Evolutionary conservation across 2,888 invertebrate genomes (phyloP).

Genomic region (Cylindroiulus punctatus): DNA sequence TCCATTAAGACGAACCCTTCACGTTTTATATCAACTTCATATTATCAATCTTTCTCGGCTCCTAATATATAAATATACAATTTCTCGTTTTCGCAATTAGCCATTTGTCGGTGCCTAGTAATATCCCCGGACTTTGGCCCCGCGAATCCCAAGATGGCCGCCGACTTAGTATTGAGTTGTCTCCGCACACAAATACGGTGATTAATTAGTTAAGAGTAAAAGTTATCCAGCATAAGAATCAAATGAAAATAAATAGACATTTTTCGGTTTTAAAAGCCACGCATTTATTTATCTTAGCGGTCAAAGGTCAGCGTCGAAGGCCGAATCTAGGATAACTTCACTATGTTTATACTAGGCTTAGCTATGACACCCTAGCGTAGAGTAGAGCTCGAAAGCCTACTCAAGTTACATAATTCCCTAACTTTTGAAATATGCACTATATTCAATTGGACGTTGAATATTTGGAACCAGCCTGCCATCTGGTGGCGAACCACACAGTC

Average conservation of each 20-base stretch:
- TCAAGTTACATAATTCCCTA: too few species aligned
- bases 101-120: constrained; percentile 16
- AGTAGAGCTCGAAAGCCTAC: background rate
- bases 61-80: constrained; percentile 43
- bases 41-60: background rate
- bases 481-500: too few species aligned
- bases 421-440: too few species aligned
- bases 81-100: constrained; percentile 32
- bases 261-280: constrained; percentile 37
- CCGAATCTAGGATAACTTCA: constrained; percentile 15
- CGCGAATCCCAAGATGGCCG: background rate
- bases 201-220: constrained; percentile 43
- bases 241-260: constrained; percentile 39
- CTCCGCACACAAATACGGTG: constrained; percentile 6
- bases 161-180: background rate
- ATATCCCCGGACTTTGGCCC: background rate
- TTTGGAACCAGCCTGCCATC: too few species aligned
- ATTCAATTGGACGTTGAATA: too few species aligned
- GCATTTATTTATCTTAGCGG: constrained; percentile 35
- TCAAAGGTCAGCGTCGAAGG: constrained; percentile 17
- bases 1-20: constrained; percentile 12
- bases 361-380: background rate
- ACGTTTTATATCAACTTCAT: constrained; percentile 40
- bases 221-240: constrained; percentile 37
- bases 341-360: constrained; percentile 37